Evolutionary conservation across 2,888 invertebrate species (phyloP).

Genomic region (Rhaphigaster nebulosa): DNA sequence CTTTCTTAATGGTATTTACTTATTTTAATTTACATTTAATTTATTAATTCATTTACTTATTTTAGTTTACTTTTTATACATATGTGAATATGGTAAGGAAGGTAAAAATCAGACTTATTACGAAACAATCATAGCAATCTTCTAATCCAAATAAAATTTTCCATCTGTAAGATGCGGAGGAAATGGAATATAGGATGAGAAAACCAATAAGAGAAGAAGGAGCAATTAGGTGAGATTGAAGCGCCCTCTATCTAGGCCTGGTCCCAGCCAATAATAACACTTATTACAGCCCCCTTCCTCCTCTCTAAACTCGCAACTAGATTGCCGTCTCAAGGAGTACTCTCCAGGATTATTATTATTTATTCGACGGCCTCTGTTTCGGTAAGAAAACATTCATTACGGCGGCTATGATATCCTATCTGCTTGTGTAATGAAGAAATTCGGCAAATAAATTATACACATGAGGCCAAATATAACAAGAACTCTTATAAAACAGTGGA

Average conservation of each 20-base stretch:
- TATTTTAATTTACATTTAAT: too few relatives aligned
- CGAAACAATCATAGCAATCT: neutral
- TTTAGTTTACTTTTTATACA: too few relatives aligned
- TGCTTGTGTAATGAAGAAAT: neutral
- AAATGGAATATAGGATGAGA: conserved; percentile 16
- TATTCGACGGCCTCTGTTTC: conserved; percentile 21
- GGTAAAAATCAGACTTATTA: neutral
- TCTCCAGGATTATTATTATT: neutral
- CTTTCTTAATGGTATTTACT: too few relatives aligned
- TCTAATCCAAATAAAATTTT: neutral
- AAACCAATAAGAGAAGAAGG: conserved; percentile 2
- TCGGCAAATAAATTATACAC: neutral
- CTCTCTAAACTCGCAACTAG: conserved; percentile 7
- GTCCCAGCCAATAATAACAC: neutral
- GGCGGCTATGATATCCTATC: neutral
- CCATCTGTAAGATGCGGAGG: neutral
- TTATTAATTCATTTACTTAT: too few relatives aligned
- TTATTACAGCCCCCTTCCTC: neutral
- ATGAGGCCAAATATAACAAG: neutral
- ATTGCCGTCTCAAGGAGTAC: neutral
- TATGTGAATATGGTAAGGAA: too few relatives aligned
- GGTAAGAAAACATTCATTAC: conserved; percentile 32
- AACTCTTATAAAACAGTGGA: neutral
- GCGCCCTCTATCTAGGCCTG: neutral
- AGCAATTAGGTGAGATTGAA: conserved; percentile 1